Percentiles rank a stretch among this genome's conserved stretches.
Conservation (phyloP, 2,888 invertebrate genomes). For the Orchesellides sinensis region DNA sequence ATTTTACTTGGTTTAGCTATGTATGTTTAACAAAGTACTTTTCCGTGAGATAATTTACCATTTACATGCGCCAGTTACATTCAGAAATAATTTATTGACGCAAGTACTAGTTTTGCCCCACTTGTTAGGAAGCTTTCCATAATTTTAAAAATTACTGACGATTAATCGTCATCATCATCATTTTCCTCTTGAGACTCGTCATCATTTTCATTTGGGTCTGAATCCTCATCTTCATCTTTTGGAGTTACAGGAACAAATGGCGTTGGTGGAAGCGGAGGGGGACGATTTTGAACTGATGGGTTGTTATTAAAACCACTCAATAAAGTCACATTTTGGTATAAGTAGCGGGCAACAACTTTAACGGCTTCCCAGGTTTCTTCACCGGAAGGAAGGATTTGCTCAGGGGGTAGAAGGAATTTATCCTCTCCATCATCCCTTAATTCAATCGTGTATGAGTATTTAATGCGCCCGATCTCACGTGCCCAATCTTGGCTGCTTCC, state of each 20-base stretch:
- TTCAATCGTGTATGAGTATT: constrained; percentile 71
- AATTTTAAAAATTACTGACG: not conserved
- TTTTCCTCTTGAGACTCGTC: constrained; percentile 20
- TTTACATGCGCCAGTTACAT: too few relatives aligned
- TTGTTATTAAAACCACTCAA: constrained; percentile 3
- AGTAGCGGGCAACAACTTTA: constrained; percentile 68
- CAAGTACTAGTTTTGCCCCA: too few relatives aligned
- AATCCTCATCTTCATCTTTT: constrained; percentile 17
- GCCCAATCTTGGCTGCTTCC: constrained; percentile 72
- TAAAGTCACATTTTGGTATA: constrained; percentile 8
- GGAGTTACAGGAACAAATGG: not conserved
- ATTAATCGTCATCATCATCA: constrained; percentile 14
- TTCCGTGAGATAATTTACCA: too few relatives aligned
- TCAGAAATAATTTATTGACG: too few relatives aligned
- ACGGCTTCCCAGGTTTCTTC: constrained; percentile 73
- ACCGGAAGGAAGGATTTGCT: constrained; percentile 68
- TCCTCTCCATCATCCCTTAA: constrained; percentile 68
- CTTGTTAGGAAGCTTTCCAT: not conserved
- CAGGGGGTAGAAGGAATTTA: constrained; percentile 68
- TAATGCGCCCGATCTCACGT: constrained; percentile 64
- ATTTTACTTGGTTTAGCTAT: not conserved
- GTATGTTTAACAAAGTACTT: too few relatives aligned
- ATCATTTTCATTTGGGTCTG: constrained; percentile 18
- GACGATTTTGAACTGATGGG: not conserved
- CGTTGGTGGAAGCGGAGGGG: not conserved